These are phyloP conservation scores for Atrichornis clamosus DNA, from an alignment of 2,113 vertebrate genomes.

Conservation along the genomic window DNA sequence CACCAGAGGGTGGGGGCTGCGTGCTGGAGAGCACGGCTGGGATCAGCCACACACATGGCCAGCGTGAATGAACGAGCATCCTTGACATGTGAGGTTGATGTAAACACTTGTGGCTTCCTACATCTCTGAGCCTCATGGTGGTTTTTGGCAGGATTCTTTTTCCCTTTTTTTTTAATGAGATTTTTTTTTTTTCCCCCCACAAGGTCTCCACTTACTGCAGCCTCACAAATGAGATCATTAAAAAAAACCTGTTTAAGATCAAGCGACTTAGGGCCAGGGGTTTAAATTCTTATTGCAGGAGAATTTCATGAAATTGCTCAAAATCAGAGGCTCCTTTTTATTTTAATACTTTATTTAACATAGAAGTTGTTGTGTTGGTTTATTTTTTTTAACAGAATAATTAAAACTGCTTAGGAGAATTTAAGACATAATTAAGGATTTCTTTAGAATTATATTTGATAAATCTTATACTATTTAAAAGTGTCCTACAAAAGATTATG, in stretches of 20 bases:
- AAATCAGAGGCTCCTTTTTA: not conserved
- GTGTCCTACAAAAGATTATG: not conserved
- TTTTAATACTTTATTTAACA: not conserved
- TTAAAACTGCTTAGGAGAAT: not conserved
- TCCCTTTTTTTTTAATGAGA: rapidly evolving
- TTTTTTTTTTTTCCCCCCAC: not conserved
- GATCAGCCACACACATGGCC: not conserved
- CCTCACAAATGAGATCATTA: not conserved
- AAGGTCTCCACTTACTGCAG: not conserved
- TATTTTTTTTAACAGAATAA: not conserved
- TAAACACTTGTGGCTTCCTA: not conserved
- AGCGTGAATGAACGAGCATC: not conserved
- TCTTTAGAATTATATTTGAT: not conserved
- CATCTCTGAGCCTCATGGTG: not conserved
- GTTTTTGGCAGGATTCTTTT: not conserved
- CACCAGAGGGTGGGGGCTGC: rapidly evolving
- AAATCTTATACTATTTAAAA: not conserved
- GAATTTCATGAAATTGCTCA: not conserved
- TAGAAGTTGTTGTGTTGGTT: not conserved
- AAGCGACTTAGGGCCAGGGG: not conserved
- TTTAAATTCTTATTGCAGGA: not conserved
- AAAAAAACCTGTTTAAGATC: not conserved
- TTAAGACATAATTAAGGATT: not conserved
- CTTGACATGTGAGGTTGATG: not conserved
- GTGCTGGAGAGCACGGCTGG: rapidly evolving